Conservation (phyloP, 2,113 vertebrate genomes). For the Nansenia antarctica region DNA sequence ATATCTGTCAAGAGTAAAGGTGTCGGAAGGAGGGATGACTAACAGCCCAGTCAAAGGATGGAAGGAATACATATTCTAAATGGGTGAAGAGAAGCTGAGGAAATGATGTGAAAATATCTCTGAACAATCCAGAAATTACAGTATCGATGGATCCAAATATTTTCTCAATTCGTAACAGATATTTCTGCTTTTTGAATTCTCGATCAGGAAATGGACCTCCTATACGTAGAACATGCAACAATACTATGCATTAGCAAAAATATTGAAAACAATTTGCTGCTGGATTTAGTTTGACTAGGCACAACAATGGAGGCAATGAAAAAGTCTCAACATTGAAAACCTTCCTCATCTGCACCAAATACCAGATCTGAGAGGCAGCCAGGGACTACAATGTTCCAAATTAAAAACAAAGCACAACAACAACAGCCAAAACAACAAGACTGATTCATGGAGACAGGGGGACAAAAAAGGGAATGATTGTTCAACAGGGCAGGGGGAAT, state of each 20-base stretch:
- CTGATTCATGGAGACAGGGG: conserved; percentile 17
- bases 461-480: conserved; percentile 9
- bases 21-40: background rate
- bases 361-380: background rate
- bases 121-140: background rate
- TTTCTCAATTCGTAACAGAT: too few species aligned
- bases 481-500: background rate
- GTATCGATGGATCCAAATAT: background rate
- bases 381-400: background rate
- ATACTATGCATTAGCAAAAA: too few species aligned
- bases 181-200: too few species aligned
- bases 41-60: background rate
- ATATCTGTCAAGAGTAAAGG: background rate
- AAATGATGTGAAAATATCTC: background rate
- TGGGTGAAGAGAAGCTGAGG: background rate
- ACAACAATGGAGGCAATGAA: too few species aligned
- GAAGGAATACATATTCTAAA: background rate
- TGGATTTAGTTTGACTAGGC: too few species aligned
- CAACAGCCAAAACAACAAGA: background rate
- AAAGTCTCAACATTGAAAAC: too few species aligned
- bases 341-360: too few species aligned
- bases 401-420: background rate
- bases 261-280: too few species aligned
- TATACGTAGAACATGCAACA: too few species aligned
- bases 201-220: too few species aligned